Evolutionary conservation across 2,888 invertebrate species (phyloP).

Genomic region (Oscheius sp.): DNA sequence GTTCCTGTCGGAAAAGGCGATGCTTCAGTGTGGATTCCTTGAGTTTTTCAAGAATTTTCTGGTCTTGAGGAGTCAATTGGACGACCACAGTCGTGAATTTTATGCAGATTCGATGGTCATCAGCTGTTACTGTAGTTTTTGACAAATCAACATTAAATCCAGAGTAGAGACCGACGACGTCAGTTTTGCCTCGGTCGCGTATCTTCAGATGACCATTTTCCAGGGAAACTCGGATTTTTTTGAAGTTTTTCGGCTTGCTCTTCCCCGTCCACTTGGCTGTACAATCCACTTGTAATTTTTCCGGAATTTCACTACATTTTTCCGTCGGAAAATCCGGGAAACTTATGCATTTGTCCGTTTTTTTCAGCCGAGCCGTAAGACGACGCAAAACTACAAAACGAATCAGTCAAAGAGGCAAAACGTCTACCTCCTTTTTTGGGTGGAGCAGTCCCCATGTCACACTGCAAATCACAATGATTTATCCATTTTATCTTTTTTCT

Average conservation of each 20-base stretch:
- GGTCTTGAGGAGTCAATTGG: background rate
- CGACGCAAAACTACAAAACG: background rate
- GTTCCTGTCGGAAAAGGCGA: slow-evolving; percentile 25
- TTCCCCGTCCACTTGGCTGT: slow-evolving; percentile 6
- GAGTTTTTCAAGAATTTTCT: background rate
- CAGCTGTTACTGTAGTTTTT: background rate
- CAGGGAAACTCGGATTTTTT: slow-evolving; percentile 1
- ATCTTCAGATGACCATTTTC: slow-evolving; percentile 18
- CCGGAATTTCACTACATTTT: background rate
- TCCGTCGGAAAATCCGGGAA: background rate
- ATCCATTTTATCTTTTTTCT: no score
- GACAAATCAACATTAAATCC: slow-evolving; percentile 11
- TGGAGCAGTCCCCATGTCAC: background rate
- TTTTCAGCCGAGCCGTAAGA: background rate
- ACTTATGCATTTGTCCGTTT: background rate
- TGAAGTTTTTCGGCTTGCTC: background rate
- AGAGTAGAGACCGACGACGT: background rate
- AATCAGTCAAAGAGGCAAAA: background rate
- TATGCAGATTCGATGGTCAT: background rate
- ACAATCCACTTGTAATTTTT: background rate
- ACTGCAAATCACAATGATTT: no score
- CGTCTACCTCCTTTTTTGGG: background rate
- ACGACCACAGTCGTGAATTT: background rate
- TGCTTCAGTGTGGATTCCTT: background rate
- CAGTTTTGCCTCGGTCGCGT: background rate